Percentiles rank a stretch among this genome's conserved stretches.
These are phyloP conservation scores for Anguilla marmorata DNA, from an alignment of 2,797 vertebrate species.

Conservation along the genomic window DNA sequence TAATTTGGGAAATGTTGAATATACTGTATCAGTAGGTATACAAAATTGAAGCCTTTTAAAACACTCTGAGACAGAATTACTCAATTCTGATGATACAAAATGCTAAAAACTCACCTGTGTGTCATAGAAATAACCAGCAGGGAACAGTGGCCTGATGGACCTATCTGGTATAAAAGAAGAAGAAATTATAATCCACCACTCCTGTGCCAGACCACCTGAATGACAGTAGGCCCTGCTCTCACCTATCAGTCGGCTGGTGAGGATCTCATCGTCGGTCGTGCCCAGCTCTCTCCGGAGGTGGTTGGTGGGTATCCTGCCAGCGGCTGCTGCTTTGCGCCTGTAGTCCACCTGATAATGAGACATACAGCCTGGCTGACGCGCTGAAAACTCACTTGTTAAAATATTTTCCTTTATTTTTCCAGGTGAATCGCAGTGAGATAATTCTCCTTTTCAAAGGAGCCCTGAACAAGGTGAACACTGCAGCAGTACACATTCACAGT, in stretches of 20 bases:
- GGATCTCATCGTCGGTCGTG: conserved; percentile 89
- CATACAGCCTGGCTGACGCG: not conserved
- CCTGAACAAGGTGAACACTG: not conserved
- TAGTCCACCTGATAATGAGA: conserved; percentile 86
- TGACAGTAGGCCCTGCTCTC: conserved; percentile 34
- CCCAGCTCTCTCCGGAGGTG: conserved; percentile 89
- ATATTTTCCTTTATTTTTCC: not conserved
- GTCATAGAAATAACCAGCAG: conserved; percentile 93
- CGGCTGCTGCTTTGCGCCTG: conserved; percentile 94
- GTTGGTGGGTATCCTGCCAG: conserved; percentile 96
- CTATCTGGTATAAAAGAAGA: conserved; percentile 75
- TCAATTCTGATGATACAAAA: no score
- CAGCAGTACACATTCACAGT: not conserved
- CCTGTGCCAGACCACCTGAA: not conserved
- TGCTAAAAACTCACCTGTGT: conserved; percentile 81
- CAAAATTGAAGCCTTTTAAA: not conserved
- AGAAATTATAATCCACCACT: not conserved
- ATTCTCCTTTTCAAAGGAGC: not conserved
- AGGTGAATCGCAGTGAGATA: not conserved
- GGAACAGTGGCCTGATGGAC: conserved; percentile 91
- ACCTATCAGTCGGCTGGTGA: conserved; percentile 96
- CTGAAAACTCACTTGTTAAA: not conserved
- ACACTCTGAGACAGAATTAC: not conserved
- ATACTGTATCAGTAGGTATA: not conserved
- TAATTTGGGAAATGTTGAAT: not conserved